phyloP scores from a whole-genome alignment of 2,113 vertebrate species.

The Diadophis punctatus region DNA sequence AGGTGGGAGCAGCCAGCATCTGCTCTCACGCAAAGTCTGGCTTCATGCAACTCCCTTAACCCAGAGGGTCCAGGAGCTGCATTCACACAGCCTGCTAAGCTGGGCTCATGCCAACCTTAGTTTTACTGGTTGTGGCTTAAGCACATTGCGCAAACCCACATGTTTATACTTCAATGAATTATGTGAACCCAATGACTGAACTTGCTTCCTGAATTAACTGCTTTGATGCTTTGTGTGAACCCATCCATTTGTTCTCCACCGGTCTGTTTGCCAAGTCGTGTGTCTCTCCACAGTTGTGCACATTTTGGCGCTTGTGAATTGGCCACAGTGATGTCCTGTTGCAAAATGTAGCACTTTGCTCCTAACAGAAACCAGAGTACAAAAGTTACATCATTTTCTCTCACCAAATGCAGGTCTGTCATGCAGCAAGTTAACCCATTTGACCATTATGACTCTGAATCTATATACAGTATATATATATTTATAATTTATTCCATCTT shows the following conservation, averaged over 20 bases:
- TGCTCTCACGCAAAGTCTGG: background rate
- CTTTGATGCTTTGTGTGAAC: background rate
- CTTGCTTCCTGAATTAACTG: background rate
- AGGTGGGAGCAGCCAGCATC: background rate
- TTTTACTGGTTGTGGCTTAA: background rate
- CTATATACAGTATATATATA: no score
- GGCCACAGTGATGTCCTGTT: background rate
- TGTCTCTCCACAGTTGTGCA: background rate
- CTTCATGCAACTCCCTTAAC: background rate
- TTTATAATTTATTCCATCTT: no score
- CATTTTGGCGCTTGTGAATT: background rate
- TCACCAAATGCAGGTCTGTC: background rate
- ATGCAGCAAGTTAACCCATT: background rate
- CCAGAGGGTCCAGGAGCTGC: background rate
- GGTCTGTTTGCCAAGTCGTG: background rate
- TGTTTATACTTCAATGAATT: background rate
- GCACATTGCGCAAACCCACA: background rate
- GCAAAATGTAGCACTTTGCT: background rate
- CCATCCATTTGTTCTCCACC: background rate
- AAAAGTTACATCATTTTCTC: background rate
- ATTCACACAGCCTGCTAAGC: background rate
- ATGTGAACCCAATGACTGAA: background rate
- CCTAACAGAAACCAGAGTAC: background rate
- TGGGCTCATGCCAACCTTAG: background rate
- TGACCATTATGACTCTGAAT: no score